Percentiles rank a stretch among this genome's conserved stretches.
Conservation (phyloP, 2,113 vertebrate species). For the Heloderma charlesbogerti region DNA sequence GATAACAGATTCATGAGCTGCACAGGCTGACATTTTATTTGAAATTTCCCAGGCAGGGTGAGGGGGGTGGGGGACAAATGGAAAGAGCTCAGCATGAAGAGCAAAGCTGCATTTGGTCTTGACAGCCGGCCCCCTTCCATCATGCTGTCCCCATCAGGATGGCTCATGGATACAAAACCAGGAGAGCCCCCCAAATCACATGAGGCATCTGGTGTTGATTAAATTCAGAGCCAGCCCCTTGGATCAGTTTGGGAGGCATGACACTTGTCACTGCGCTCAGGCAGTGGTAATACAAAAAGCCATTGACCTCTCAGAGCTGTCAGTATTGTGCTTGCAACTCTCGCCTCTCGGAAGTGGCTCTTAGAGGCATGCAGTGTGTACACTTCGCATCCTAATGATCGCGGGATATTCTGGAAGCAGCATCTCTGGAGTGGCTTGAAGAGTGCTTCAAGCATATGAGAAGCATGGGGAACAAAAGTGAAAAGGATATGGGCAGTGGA, state of each 20-base stretch:
- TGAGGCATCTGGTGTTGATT: constrained; percentile 53
- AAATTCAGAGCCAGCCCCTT: constrained; percentile 54
- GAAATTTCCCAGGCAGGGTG: constrained; percentile 64
- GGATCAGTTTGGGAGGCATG: constrained; percentile 3
- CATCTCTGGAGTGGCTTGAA: constrained; percentile 4
- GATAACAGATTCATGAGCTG: constrained; percentile 74
- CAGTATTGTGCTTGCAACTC: not conserved
- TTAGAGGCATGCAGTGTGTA: constrained; percentile 10
- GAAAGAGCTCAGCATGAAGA: constrained; percentile 67
- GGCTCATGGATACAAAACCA: constrained; percentile 57
- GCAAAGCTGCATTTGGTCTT: constrained; percentile 50
- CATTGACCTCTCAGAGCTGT: not conserved
- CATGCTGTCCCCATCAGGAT: constrained; percentile 56
- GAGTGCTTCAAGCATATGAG: not conserved
- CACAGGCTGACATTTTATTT: constrained; percentile 73
- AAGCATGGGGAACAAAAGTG: not conserved
- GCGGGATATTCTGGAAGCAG: constrained; percentile 23
- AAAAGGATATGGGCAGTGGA: too few relatives aligned
- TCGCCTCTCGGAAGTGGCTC: not conserved
- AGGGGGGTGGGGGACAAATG: not conserved
- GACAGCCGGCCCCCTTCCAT: constrained; percentile 67
- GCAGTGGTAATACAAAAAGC: constrained; percentile 11
- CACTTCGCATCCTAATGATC: not conserved
- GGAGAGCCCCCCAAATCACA: constrained; percentile 46
- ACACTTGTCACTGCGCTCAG: constrained; percentile 13